phyloP scores from a whole-genome alignment of 30 jellyfish, hydroid and myxozoan genomes.

The Mastigias papua region DNA sequence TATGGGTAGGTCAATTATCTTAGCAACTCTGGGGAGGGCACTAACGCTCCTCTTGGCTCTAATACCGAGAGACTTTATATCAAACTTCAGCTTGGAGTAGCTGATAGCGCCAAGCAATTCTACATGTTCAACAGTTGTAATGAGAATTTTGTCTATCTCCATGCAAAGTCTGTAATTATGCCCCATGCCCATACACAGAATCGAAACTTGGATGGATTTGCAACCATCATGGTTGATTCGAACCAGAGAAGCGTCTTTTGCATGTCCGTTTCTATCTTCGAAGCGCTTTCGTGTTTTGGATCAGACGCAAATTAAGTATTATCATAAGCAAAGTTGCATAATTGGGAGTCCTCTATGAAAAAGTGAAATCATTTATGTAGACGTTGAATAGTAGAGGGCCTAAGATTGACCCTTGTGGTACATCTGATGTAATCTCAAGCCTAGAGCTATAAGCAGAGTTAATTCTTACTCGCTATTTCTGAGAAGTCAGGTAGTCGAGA shows the following conservation, averaged over 20 bases:
- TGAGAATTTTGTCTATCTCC: background rate
- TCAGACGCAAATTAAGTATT: background rate
- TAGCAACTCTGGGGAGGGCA: background rate
- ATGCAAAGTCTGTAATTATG: background rate
- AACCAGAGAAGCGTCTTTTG: background rate
- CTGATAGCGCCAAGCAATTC: background rate
- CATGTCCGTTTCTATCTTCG: background rate
- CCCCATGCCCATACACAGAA: slow-evolving; percentile 2
- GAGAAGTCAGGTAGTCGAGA: background rate
- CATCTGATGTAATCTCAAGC: background rate
- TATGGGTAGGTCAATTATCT: background rate
- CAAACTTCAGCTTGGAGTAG: background rate
- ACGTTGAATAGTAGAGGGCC: background rate
- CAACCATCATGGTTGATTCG: background rate
- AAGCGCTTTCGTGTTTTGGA: background rate
- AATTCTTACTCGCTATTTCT: no score
- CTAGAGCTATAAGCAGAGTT: background rate
- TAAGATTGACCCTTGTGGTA: background rate
- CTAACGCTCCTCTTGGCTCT: slow-evolving; percentile 1
- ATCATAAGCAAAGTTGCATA: background rate
- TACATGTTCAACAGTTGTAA: background rate
- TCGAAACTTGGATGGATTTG: background rate
- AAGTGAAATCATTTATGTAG: background rate
- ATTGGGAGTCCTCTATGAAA: background rate
- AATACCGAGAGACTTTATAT: background rate